A percentile compares a stretch with the other conserved stretches of the same genome.
These are phyloP conservation scores for Pollenia labialis DNA, from an alignment of 2,888 invertebrate species.

Conservation along the genomic window DNA sequence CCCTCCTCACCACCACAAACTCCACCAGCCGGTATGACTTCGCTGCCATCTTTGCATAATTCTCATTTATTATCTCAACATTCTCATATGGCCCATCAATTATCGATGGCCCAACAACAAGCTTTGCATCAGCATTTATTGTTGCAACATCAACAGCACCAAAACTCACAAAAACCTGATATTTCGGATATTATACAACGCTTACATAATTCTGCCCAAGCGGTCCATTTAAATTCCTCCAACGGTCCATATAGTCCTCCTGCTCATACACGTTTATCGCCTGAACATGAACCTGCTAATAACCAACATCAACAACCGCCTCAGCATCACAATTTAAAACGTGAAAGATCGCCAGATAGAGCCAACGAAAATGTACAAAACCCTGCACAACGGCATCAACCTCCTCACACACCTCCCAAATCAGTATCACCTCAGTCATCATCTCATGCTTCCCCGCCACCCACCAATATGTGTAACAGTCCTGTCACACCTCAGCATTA, in stretches of 20 bases:
- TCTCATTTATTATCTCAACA: conserved; percentile 74
- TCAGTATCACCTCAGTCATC: conserved; percentile 81
- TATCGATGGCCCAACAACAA: conserved; percentile 80
- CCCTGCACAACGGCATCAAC: conserved; percentile 82
- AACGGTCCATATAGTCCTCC: conserved; percentile 78
- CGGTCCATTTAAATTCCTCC: conserved; percentile 74
- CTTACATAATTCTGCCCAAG: conserved; percentile 81
- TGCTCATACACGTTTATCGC: conserved; percentile 76
- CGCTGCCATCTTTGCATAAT: conserved; percentile 72
- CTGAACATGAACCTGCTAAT: conserved; percentile 57
- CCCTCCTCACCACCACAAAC: conserved; percentile 82
- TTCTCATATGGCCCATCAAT: conserved; percentile 76
- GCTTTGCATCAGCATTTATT: conserved; percentile 81
- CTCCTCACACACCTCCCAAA: conserved; percentile 82
- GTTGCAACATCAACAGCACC: conserved; percentile 77
- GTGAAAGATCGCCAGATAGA: conserved; percentile 82
- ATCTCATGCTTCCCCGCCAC: conserved; percentile 81
- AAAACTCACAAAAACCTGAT: conserved; percentile 78
- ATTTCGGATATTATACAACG: conserved; percentile 83
- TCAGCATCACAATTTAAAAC: conserved; percentile 77
- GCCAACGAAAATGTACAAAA: conserved; percentile 80
- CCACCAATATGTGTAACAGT: conserved; percentile 69
- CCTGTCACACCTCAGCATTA: conserved; percentile 74
- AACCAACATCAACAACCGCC: conserved; percentile 33
- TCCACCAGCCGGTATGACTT: conserved; percentile 75